These are phyloP conservation scores for Ciona savignyi DNA, from an alignment of 23 tunicate genomes.

Conservation along the genomic window DNA sequence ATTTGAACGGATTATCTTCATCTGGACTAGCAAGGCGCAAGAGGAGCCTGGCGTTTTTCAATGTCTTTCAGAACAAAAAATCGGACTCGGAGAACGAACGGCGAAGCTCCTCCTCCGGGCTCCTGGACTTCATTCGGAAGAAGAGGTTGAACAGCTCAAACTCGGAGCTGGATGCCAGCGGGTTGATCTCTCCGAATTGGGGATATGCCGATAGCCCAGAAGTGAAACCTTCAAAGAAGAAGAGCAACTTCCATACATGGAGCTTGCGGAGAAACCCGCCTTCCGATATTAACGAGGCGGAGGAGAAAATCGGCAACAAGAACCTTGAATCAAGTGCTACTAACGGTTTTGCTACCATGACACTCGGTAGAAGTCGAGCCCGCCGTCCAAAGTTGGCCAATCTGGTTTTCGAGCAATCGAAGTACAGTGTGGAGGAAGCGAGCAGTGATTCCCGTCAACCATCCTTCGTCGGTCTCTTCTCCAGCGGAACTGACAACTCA, in stretches of 20 bases:
- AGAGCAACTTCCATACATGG: conserved; percentile 14
- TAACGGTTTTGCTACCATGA: neutral
- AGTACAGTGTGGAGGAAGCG: neutral
- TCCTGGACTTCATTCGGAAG: conserved; percentile 13
- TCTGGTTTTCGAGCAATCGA: neutral
- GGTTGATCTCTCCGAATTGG: neutral
- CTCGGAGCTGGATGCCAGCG: neutral
- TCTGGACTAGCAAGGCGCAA: neutral
- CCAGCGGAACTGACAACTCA: neutral
- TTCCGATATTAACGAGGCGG: neutral
- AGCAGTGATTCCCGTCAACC: neutral
- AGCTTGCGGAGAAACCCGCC: conserved; percentile 14
- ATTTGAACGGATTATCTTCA: neutral
- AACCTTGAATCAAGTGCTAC: neutral
- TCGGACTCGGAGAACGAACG: conserved; percentile 8
- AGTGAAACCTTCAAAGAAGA: neutral
- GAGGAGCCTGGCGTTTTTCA: neutral
- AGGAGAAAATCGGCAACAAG: neutral
- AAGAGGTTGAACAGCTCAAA: conserved; percentile 5
- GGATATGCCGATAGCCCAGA: neutral
- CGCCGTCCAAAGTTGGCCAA: neutral
- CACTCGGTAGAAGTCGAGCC: neutral
- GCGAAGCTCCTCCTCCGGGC: conserved; percentile 4
- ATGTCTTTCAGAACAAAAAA: conserved; percentile 11
- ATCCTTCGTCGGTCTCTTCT: conserved; percentile 2